phyloP scores from a whole-genome alignment of 1,140 invertebrate genomes.

The Heliothis subflexa region DNA sequence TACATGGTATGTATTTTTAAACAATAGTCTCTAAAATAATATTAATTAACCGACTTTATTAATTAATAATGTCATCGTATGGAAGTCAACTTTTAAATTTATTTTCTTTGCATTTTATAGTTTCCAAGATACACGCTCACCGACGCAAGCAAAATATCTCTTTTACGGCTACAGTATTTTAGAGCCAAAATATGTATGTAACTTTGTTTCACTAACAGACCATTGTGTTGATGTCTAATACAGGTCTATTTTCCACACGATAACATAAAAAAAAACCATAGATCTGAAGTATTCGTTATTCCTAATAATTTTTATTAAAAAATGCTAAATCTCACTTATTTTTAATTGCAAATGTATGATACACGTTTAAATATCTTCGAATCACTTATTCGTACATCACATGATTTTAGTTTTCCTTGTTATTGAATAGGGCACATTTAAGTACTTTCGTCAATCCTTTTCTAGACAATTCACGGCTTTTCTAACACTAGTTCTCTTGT shows the following conservation, averaged over 20 bases:
- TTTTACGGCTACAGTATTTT: no score
- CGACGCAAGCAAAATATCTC: no score
- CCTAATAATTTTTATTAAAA: conserved; percentile 32
- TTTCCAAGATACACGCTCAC: no score
- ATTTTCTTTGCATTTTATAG: no score
- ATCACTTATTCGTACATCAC: conserved; percentile 38
- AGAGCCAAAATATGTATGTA: no score
- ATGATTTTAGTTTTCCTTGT: conserved; percentile 33
- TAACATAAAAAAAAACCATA: background rate
- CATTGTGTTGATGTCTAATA: no score
- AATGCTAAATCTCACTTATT: conserved; percentile 40
- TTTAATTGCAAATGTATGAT: conserved; percentile 20
- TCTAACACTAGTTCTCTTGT: conserved; percentile 39
- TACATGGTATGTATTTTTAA: conserved; percentile 28
- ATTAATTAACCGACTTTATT: no score
- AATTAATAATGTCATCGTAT: conserved; percentile 30
- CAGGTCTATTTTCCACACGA: background rate
- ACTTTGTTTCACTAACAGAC: no score
- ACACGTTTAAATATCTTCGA: conserved; percentile 24
- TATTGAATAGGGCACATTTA: conserved; percentile 28
- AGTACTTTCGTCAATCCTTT: conserved; percentile 33
- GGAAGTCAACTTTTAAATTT: background rate
- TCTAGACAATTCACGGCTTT: conserved; percentile 2
- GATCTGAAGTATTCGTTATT: conserved; percentile 12
- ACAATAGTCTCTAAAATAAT: conserved; percentile 23